Evolutionary conservation across 2,113 vertebrate species (phyloP).

Genomic region (Mormyrus lacerda): DNA sequence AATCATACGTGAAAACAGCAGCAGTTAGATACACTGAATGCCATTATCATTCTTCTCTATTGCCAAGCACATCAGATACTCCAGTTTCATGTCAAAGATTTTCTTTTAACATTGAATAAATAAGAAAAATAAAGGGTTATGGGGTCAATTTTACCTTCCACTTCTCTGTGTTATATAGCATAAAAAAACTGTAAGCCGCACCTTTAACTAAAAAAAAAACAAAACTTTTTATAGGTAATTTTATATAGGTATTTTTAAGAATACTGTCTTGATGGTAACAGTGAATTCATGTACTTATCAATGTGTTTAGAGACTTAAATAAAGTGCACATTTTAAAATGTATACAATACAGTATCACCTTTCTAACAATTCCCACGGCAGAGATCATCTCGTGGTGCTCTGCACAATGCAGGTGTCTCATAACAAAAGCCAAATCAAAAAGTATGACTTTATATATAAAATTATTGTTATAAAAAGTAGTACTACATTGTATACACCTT

Average conservation of each 20-base stretch:
- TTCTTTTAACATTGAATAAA: conserved; percentile 2
- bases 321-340: not conserved
- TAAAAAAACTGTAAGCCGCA: not conserved
- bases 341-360: conserved; percentile 43
- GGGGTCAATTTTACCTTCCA: not conserved
- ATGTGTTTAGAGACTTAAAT: not conserved
- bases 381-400: not conserved
- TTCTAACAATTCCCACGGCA: conserved; percentile 32
- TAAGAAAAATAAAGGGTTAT: not conserved
- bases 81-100: not conserved
- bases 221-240: not conserved
- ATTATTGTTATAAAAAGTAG: conserved; percentile 22
- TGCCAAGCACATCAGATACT: not conserved
- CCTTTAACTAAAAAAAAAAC: not conserved
- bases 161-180: not conserved
- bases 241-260: not conserved
- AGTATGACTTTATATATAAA: not conserved
- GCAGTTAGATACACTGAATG: not conserved
- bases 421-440: not conserved
- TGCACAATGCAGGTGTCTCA: not conserved
- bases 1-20: not conserved
- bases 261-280: not conserved
- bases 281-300: not conserved
- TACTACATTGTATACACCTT: conserved; percentile 43
- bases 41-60: not conserved